Percentiles rank a stretch among this genome's conserved stretches.
phyloP scores from a whole-genome alignment of 1,140 invertebrate genomes.

The Drosophila ercepeae region DNA sequence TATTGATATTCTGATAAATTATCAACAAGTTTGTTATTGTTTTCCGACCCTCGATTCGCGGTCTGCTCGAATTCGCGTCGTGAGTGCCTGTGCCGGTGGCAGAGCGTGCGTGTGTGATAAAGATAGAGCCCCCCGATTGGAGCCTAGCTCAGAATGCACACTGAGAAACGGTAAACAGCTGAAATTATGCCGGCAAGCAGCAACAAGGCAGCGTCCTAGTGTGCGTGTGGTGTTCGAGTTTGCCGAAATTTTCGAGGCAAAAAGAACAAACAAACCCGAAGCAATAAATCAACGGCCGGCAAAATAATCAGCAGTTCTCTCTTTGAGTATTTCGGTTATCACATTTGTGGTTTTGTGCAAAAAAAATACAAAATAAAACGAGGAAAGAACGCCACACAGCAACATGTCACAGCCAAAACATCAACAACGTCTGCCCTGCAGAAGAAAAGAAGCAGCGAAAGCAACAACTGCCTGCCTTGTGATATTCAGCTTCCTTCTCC shows the following conservation, averaged over 20 bases:
- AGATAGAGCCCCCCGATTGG: slow-evolving; percentile 2
- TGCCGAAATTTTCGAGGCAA: slow-evolving; percentile 57
- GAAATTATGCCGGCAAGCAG: slow-evolving; percentile 55
- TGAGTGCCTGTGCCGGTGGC: slow-evolving; percentile 23
- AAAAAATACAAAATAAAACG: no score
- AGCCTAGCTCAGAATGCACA: slow-evolving; percentile 45
- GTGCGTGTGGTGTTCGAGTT: slow-evolving; percentile 46
- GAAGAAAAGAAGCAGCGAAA: slow-evolving; percentile 36
- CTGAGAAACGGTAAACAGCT: slow-evolving; percentile 34
- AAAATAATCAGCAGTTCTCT: slow-evolving; percentile 1
- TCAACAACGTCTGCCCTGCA: slow-evolving; percentile 42
- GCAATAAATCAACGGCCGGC: slow-evolving; percentile 35
- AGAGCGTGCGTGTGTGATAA: slow-evolving; percentile 22
- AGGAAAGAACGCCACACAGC: slow-evolving; percentile 32
- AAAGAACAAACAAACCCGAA: slow-evolving; percentile 36
- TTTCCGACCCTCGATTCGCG: slow-evolving; percentile 15
- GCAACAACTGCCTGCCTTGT: slow-evolving; percentile 48
- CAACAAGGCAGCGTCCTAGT: slow-evolving; percentile 55
- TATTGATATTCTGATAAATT: no score
- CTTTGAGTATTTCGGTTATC: background rate
- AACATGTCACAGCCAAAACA: slow-evolving; percentile 13
- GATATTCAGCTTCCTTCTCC: slow-evolving; percentile 56
- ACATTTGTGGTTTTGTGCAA: slow-evolving; percentile 5
- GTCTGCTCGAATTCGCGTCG: slow-evolving; percentile 7
- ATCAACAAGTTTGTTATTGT: slow-evolving; percentile 6